Percentiles rank a stretch among this genome's conserved stretches.
Evolutionary conservation across 2,797 vertebrate genomes (phyloP).

Genomic region (Harpagifer antarcticus): DNA sequence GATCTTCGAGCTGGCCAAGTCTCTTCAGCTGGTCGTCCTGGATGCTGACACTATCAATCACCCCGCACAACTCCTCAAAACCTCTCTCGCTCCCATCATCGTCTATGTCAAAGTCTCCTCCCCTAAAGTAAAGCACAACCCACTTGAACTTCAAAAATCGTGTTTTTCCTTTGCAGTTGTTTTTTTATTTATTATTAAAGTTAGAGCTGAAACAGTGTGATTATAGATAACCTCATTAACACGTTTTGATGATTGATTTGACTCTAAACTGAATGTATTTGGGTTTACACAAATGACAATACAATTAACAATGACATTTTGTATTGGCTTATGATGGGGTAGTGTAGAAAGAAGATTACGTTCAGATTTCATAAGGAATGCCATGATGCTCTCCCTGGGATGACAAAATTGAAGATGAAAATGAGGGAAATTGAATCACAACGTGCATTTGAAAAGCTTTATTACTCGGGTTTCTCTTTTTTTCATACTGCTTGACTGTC

Average conservation of each 20-base stretch:
- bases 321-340: background rate
- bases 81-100: conserved; percentile 94
- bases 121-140: conserved; percentile 87
- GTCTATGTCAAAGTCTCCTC: conserved; percentile 98
- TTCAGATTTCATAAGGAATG: background rate
- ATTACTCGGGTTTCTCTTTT: background rate
- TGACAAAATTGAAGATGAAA: background rate
- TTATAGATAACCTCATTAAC: background rate
- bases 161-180: background rate
- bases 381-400: background rate
- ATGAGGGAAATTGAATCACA: background rate
- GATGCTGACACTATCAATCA: conserved; percentile 98
- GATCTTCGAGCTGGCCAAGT: conserved; percentile 97
- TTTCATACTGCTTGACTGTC: background rate
- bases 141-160: background rate
- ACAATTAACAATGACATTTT: background rate
- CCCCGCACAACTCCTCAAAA: conserved; percentile 94
- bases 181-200: background rate
- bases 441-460: background rate
- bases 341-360: background rate
- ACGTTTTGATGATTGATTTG: background rate
- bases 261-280: background rate
- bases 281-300: background rate
- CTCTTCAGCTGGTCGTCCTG: conserved; percentile 94
- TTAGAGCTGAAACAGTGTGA: background rate